Evolutionary conservation across 2,888 invertebrate species (phyloP).

Genomic region (Oasisia sp.): DNA sequence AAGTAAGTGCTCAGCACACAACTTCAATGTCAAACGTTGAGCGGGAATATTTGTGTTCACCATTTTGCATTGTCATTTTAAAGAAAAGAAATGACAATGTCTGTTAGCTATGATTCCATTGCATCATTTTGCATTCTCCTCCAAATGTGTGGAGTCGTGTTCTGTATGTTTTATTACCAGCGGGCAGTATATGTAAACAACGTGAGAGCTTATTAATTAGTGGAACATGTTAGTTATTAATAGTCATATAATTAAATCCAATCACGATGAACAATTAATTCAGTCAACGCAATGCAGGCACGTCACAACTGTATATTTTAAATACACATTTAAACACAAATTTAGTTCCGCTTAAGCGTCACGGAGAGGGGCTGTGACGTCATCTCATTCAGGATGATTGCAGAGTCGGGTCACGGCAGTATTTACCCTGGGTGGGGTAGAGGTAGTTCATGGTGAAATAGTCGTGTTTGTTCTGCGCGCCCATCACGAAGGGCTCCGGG

Average conservation of each 20-base stretch:
- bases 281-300: background rate
- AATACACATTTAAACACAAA: background rate
- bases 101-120: no score
- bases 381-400: background rate
- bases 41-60: no score
- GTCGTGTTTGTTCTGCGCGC: background rate
- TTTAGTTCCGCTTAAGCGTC: background rate
- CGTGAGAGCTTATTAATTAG: no score
- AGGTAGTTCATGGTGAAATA: background rate
- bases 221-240: background rate
- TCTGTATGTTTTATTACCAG: background rate
- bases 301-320: background rate
- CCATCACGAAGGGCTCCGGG: background rate
- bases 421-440: background rate
- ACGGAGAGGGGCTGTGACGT: background rate
- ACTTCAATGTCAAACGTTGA: no score
- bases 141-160: background rate
- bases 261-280: background rate
- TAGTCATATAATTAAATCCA: background rate
- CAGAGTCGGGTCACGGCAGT: background rate
- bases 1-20: no score
- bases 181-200: background rate
- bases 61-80: no score
- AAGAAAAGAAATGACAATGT: no score
- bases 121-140: no score